A percentile compares a stretch with the other conserved stretches of the same genome.
These are phyloP conservation scores for Epinotia bilunana DNA, from an alignment of 2,888 invertebrate species.

Conservation along the genomic window DNA sequence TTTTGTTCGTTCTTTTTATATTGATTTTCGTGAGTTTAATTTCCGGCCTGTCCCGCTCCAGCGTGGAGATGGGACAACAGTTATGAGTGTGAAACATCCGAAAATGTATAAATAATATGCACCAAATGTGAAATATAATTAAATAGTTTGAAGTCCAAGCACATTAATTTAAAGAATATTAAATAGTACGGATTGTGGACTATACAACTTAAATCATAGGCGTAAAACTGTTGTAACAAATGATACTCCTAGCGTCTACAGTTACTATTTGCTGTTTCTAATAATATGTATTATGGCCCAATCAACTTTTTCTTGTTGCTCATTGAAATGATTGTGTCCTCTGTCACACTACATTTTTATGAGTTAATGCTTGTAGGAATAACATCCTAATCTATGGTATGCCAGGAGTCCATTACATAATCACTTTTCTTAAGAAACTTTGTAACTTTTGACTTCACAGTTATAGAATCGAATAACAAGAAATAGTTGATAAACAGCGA, in stretches of 20 bases:
- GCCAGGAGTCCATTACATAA: too few species aligned
- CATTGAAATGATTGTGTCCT: background rate
- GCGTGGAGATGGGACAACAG: slow-evolving; percentile 1
- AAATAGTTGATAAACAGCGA: background rate
- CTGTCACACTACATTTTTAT: background rate
- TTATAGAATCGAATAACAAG: background rate
- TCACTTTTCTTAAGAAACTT: too few species aligned
- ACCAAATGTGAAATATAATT: background rate
- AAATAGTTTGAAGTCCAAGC: background rate
- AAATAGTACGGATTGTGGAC: too few species aligned
- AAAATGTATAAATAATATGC: background rate
- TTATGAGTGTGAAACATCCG: background rate
- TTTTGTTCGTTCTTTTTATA: background rate
- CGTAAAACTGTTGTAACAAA: too few species aligned
- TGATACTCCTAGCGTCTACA: too few species aligned
- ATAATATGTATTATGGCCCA: too few species aligned
- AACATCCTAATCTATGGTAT: too few species aligned
- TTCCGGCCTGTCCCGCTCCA: background rate
- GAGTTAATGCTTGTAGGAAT: background rate
- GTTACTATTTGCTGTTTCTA: too few species aligned
- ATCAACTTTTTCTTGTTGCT: background rate
- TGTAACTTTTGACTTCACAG: background rate
- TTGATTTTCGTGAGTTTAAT: background rate
- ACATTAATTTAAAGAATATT: too few species aligned
- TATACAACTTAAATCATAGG: too few species aligned